These are phyloP conservation scores for Atethmia centrago DNA, from an alignment of 2,888 invertebrate genomes.

Conservation along the genomic window DNA sequence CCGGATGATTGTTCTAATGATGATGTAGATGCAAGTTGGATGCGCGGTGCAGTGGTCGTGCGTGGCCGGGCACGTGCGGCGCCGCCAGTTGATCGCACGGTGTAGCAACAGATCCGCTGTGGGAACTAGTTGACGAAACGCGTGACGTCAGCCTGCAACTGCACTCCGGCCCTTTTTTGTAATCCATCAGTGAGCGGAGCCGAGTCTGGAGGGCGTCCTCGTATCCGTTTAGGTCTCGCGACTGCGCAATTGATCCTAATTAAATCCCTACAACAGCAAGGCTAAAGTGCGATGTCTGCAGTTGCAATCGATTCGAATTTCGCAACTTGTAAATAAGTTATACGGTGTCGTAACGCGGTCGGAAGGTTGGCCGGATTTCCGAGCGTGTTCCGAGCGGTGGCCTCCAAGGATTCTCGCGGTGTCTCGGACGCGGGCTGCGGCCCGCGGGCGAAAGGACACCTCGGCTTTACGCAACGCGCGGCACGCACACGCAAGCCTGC, in stretches of 20 bases:
- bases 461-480: slow-evolving; percentile 77
- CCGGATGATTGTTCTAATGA: slow-evolving; percentile 26
- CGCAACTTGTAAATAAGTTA: slow-evolving; percentile 90
- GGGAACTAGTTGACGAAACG: slow-evolving; percentile 84
- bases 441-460: slow-evolving; percentile 81
- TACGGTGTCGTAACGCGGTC: slow-evolving; percentile 89
- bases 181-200: slow-evolving; percentile 86
- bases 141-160: slow-evolving; percentile 80
- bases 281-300: slow-evolving; percentile 90
- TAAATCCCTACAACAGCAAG: slow-evolving; percentile 90
- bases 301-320: slow-evolving; percentile 90
- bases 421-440: slow-evolving; percentile 80
- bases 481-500: slow-evolving; percentile 69
- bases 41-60: slow-evolving; percentile 50
- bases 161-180: slow-evolving; percentile 83
- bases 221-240: slow-evolving; percentile 88
- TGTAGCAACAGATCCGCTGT: slow-evolving; percentile 78
- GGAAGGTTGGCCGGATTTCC: slow-evolving; percentile 91
- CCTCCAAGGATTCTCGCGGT: slow-evolving; percentile 89
- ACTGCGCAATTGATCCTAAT: slow-evolving; percentile 90
- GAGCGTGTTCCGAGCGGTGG: slow-evolving; percentile 89
- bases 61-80: slow-evolving; percentile 68
- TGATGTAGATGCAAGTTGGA: slow-evolving; percentile 43
- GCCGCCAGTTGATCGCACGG: slow-evolving; percentile 68
- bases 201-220: slow-evolving; percentile 86